phyloP scores from a whole-genome alignment of 1,140 invertebrate species.

The Hypsibius dujardini region DNA sequence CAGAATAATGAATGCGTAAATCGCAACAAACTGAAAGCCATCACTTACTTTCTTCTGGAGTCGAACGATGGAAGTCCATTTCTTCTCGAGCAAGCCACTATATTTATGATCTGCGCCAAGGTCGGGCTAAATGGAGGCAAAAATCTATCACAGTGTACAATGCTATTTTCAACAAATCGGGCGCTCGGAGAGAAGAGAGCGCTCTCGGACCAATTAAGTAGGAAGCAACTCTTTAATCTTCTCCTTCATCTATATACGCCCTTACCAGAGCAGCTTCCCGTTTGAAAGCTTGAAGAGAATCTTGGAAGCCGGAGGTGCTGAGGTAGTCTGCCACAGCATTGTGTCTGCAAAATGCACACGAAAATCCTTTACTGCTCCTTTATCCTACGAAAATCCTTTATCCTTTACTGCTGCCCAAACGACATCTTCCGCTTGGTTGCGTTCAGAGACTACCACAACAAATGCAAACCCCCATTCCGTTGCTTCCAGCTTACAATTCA shows the following conservation, averaged over 20 bases:
- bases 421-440: not conserved
- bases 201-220: slow-evolving; percentile 20
- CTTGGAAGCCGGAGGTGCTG: slow-evolving; percentile 81
- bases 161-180: not conserved
- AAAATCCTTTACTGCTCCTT: not conserved
- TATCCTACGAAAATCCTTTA: no score
- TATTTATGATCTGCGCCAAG: slow-evolving; percentile 81
- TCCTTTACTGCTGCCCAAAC: no score
- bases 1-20: not conserved
- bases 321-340: slow-evolving; percentile 98
- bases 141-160: slow-evolving; percentile 19
- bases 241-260: not conserved
- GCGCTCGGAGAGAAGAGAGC: slow-evolving; percentile 14
- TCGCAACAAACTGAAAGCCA: not conserved
- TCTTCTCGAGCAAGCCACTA: slow-evolving; percentile 87
- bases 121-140: slow-evolving; percentile 39
- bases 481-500: not conserved
- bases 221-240: slow-evolving; percentile 3
- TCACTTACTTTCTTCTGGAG: slow-evolving; percentile 80
- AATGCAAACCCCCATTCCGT: not conserved
- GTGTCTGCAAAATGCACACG: slow-evolving; percentile 50
- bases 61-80: slow-evolving; percentile 97
- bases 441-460: slow-evolving; percentile 1
- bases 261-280: slow-evolving; percentile 78
- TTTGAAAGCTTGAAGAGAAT: slow-evolving; percentile 84